Evolutionary conservation across 2,113 vertebrate species (phyloP), one percentile per base, ranked within the genome.

Genomic region (Phrynocephalus versicolor): DNA sequence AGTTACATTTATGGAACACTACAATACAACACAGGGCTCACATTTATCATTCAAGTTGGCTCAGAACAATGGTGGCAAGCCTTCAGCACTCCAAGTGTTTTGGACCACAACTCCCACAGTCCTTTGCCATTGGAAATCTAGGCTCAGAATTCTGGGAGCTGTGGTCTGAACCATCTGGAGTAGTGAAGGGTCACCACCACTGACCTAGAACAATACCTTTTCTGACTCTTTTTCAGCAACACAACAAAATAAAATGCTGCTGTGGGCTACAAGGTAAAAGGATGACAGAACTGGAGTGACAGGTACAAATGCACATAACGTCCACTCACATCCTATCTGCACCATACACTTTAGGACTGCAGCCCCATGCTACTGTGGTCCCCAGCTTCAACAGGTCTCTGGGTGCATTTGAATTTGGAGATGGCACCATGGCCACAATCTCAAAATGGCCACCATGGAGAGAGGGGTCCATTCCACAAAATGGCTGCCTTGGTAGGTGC

Each of bases 291-390:
- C 89, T 78, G 3, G 35, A 45, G 78, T 81, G 67, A 84, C 73
- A 90, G 90, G 90, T 85, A 89, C 89, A 88, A 84, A 88, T 74
- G 58, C 89, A 92, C 88, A 69, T 4, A 19, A 15, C n/a, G n/a
- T 64, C 5, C 18, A 21, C 21, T 4, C 67, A n/a, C 21, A 33
- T 15, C 62, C 78, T 64, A n/a, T n/a, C 60, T n/a, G 6, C 30
- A 19, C 30, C 15, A 67, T 19, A n/a, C 45, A n/a, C 30, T 64
- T 80, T n/a, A 27, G n/a, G 16, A 30, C 27, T 45, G 15, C 27
- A 27, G 2, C n/a, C 27, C 37, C 18, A 9, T n/a, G 9, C 21
- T 23, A 6, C 18, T 30, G 12, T 25, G 64, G 7, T 25, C 35
- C 76, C n/a, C 33, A 60, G 30, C 13, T 35, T 23, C 10, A 60